Evolutionary conservation across 2,797 vertebrate species (phyloP), one percentile per base, ranked within the genome.

Genomic region (Cryptoprocta ferox): DNA sequence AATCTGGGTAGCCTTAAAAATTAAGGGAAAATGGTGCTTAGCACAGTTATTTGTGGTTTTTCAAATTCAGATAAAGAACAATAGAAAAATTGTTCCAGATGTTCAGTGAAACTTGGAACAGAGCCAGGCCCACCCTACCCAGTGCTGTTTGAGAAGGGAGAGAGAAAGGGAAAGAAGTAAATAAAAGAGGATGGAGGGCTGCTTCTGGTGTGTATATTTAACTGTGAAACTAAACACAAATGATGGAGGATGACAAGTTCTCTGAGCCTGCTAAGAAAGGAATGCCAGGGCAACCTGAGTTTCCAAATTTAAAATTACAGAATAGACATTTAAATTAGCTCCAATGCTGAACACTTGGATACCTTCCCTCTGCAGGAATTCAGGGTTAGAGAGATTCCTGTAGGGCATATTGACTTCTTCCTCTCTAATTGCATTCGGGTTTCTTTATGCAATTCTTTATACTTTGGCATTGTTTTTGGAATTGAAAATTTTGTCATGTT

Each of bases 51-150:
- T 96, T 95, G 89, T 86, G 95, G n/a, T 91, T 96, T 96, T 95
- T 86, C 89, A 96, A 96, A 97, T 89, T 97, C 92, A 89, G 89
- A 91, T 93, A 71, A 86, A 97, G 93, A 97, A 98, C 95, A 97
- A 97, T 96, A 80, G 95, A 95, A 91, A 98, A 96, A 96, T 70
- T 48, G 70, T 93, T 97, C 97, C 97, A 98, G 98, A 97, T 98
- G 97, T 97, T 97, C 90, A 68, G 39, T 0, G 53, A 85, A 95
- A 92, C 32, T 95, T 98, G 98, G 95, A 79, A 70, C 1, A 6
- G n/a, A 93, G 97, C 97, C 98, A 98, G 91, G 53, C 35, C 48
- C 28, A 45, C 45, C 53, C 71, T 35, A 14, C 39, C 48, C 37
- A 65, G 75, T 3, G 0, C 65, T 16, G 35, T 24, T 83, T 84